Percentiles rank a stretch among this genome's conserved stretches.
phyloP scores from a whole-genome alignment of 2,797 vertebrate species.

The Bradypodion ventrale region DNA sequence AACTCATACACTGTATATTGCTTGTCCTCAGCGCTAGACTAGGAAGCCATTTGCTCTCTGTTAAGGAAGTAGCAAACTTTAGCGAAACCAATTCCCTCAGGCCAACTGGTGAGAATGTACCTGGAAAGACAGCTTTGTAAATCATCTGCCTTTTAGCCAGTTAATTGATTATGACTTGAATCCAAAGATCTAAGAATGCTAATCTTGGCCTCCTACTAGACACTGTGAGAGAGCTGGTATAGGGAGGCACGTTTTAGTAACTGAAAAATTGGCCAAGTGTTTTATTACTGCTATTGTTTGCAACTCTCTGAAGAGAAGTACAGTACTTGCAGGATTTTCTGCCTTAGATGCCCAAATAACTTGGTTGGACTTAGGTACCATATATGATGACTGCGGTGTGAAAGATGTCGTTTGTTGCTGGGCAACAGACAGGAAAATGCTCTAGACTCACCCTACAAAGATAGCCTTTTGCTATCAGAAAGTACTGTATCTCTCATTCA shows the following conservation, averaged over 20 bases:
- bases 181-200: background rate
- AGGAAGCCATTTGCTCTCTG: constrained; percentile 57
- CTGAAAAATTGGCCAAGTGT: background rate
- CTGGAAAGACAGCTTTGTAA: background rate
- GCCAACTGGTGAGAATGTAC: background rate
- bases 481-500: no score
- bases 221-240: background rate
- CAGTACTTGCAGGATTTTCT: background rate
- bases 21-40: constrained; percentile 47
- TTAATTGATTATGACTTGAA: background rate
- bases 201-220: background rate
- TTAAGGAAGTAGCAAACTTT: constrained; percentile 22
- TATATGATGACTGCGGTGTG: background rate
- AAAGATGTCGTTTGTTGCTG: no score
- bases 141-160: background rate
- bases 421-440: background rate
- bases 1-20: background rate
- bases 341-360: background rate
- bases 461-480: no score
- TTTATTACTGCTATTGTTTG: background rate
- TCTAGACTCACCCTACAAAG: background rate
- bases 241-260: background rate
- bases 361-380: background rate
- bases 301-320: background rate
- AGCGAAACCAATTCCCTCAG: background rate